Percentiles rank a stretch among this genome's conserved stretches.
These are phyloP conservation scores for Macropis europaea DNA, from an alignment of 2,888 invertebrate species.

Conservation along the genomic window DNA sequence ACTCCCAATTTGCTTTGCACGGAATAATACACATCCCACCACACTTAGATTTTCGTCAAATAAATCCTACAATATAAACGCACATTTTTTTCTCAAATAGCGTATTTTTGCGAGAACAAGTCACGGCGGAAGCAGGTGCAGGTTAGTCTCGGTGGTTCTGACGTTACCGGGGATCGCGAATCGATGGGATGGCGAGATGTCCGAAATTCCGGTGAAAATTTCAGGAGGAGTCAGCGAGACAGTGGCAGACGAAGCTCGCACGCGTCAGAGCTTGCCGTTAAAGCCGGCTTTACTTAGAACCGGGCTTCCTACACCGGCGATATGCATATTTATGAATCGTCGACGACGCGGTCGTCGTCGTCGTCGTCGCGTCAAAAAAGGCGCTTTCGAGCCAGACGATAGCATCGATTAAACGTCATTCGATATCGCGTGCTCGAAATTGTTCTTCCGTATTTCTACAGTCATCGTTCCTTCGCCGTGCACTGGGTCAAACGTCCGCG, in stretches of 20 bases:
- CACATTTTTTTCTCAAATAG: too few species aligned
- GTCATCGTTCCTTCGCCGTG: not conserved
- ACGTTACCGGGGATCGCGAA: not conserved
- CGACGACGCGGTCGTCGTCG: constrained; percentile 31
- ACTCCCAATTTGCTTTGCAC: too few species aligned
- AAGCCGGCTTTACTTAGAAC: constrained; percentile 59
- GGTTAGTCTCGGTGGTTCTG: too few species aligned
- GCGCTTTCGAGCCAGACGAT: constrained; percentile 56
- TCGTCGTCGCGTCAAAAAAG: constrained; percentile 59
- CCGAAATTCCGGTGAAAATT: not conserved
- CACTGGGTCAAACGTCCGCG: not conserved
- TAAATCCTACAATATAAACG: too few species aligned
- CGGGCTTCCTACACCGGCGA: constrained; percentile 51
- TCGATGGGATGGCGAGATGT: not conserved
- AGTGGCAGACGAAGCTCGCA: constrained; percentile 37
- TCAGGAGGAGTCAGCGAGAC: constrained; percentile 5
- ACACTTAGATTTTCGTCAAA: too few species aligned
- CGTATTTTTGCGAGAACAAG: too few species aligned
- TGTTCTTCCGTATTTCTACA: not conserved
- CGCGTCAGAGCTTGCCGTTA: constrained; percentile 41
- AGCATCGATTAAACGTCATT: constrained; percentile 66
- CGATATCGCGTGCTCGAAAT: constrained; percentile 38
- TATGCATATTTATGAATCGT: constrained; percentile 71
- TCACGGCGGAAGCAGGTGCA: too few species aligned
- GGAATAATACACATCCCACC: too few species aligned